Conservation (phyloP, 2,797 vertebrate species). For the Alauda arvensis region DNA sequence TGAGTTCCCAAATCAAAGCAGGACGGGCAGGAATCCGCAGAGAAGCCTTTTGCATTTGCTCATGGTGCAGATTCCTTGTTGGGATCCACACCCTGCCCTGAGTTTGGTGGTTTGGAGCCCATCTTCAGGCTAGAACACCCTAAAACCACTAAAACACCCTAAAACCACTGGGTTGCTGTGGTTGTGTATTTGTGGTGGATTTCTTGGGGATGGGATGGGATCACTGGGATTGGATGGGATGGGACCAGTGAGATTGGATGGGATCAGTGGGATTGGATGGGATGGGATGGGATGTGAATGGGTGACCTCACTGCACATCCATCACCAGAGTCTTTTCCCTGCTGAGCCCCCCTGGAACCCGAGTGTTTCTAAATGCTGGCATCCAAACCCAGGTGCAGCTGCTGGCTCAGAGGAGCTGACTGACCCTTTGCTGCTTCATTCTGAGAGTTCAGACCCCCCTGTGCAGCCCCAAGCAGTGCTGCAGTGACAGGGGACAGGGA, state of each 20-base stretch:
- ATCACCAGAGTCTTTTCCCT: background rate
- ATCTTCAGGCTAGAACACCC: background rate
- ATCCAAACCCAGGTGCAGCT: background rate
- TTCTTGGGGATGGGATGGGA: background rate
- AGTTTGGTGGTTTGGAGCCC: background rate
- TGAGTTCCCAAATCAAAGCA: background rate
- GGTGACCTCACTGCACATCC: background rate
- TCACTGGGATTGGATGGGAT: background rate
- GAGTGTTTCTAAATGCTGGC: background rate
- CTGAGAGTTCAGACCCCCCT: background rate
- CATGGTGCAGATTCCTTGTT: background rate
- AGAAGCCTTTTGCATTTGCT: background rate
- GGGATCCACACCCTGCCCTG: background rate
- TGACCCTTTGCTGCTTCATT: background rate
- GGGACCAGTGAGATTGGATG: background rate
- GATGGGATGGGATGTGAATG: background rate
- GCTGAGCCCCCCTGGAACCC: background rate
- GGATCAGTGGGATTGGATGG: background rate
- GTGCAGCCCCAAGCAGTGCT: background rate
- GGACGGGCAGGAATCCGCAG: background rate
- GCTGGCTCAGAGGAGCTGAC: background rate
- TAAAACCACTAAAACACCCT: too few relatives aligned
- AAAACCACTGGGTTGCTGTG: background rate
- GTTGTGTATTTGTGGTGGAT: background rate
- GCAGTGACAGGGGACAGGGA: background rate